phyloP scores from a whole-genome alignment of 2,797 vertebrate species.

The Pelochelys cantorii region DNA sequence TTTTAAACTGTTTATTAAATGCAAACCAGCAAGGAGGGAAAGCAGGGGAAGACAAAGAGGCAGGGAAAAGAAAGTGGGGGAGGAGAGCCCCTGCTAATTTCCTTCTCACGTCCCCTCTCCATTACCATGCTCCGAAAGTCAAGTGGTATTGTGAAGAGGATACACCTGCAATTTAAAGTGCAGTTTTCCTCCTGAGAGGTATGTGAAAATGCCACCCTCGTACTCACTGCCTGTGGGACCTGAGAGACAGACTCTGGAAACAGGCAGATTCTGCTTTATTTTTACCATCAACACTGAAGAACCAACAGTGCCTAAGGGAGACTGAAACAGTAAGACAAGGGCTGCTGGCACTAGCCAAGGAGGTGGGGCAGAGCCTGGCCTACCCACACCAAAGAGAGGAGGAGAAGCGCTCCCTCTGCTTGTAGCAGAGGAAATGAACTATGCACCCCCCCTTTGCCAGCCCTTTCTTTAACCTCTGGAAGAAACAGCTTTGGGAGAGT shows the following conservation, averaged over 20 bases:
- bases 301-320: background rate
- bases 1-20: background rate
- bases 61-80: background rate
- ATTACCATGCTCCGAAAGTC: slow-evolving; percentile 62
- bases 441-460: background rate
- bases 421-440: accelerated
- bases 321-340: accelerated
- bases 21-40: background rate
- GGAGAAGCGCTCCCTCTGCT: background rate
- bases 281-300: background rate
- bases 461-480: background rate
- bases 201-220: slow-evolving; percentile 49
- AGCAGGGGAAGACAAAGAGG: background rate
- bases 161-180: slow-evolving; percentile 69
- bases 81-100: slow-evolving; percentile 54
- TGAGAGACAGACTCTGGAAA: slow-evolving; percentile 41
- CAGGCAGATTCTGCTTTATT: slow-evolving; percentile 6
- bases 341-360: background rate
- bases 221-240: background rate
- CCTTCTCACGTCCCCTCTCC: slow-evolving; percentile 61
- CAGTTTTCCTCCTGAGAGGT: slow-evolving; percentile 28
- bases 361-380: background rate
- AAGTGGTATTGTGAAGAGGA: slow-evolving; percentile 71
- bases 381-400: background rate
- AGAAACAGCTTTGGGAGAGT: background rate